Base-by-base conservation (phyloP, 1,140 invertebrate species). In the Drosophila teissieri region DNA sequence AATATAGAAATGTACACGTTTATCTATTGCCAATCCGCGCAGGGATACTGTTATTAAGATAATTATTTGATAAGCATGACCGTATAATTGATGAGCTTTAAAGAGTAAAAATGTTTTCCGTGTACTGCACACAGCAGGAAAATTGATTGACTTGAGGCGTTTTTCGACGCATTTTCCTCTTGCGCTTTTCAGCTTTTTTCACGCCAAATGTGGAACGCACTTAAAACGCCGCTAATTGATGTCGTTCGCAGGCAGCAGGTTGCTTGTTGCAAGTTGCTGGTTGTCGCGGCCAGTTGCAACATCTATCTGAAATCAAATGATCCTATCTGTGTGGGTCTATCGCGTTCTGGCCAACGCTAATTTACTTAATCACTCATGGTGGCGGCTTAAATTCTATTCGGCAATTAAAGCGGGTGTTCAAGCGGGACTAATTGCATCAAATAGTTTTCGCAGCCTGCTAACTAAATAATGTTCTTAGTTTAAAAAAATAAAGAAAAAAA, bases 131-230 rank as follows among this genome's bases (percentile, higher is more conserved):
- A 58, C 37, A 24, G 54, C 53, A 15, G 15, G 57, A 62, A 86
- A 83, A 86, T 89, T 89, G 83, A 89, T 88, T 88, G 83, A 89
- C 83, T 88, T 52, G 79, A 83, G 83, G 83, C 83, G 83, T 83
- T 88, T 88, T 75, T 62, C 79, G 86, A 88, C 83, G 83, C 83
- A 88, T 83, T 80, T 78, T 67, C 56, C 44, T 64, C 46, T 45
- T 51, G 58, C 69, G 24, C 40, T 73, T 83, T 77, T 82, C 61
- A 70, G 65, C 65, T 74, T 63, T 83, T 80, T 85, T 89, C 84
- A 76, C 83, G 84, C 84, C 83, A 84, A 89, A 86, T 82, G 83
- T 62, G 79, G 67, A 58, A 75, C 70, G 79, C 83, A 86, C 80
- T 86, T 76, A 86, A 86, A 82, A 80, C 67, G 64, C 58, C 72